phyloP scores from a whole-genome alignment of 1,140 invertebrate genomes.

The Catajapyx aquilonaris region DNA sequence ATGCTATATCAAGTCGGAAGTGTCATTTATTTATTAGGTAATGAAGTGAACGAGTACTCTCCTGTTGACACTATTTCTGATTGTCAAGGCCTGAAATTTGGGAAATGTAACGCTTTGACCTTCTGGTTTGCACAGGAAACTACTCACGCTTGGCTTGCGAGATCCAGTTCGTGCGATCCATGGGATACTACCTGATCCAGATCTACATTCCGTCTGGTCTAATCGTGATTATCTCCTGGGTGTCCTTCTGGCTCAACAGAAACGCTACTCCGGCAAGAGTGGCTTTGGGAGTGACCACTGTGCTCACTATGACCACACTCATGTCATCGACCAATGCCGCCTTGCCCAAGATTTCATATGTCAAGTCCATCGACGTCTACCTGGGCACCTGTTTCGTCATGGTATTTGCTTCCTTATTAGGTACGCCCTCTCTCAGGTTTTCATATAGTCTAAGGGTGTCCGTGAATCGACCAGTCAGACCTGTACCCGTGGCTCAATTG shows the following conservation, averaged over 20 bases:
- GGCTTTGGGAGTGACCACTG: constrained; percentile 87
- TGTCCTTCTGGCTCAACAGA: constrained; percentile 85
- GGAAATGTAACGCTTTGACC: too few species aligned
- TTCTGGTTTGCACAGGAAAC: constrained; percentile 52
- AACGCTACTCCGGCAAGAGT: constrained; percentile 93
- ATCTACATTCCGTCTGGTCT: constrained; percentile 97
- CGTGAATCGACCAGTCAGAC: too few species aligned
- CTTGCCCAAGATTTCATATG: constrained; percentile 94
- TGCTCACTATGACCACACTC: constrained; percentile 95
- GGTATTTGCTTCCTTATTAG: constrained; percentile 84
- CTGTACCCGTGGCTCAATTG: too few species aligned
- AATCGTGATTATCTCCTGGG: constrained; percentile 98
- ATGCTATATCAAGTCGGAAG: too few species aligned
- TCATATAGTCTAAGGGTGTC: too few species aligned
- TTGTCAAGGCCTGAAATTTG: too few species aligned
- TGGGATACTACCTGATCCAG: constrained; percentile 98
- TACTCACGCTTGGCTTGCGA: constrained; percentile 93
- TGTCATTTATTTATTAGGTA: too few species aligned
- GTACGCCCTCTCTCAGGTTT: too few species aligned
- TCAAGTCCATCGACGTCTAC: constrained; percentile 96
- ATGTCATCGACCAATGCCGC: constrained; percentile 97
- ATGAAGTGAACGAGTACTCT: too few species aligned
- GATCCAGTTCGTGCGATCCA: constrained; percentile 91
- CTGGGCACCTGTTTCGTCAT: constrained; percentile 95
- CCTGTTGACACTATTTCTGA: too few species aligned